Evolutionary conservation across 2,113 vertebrate species (phyloP).

Genomic region (Connochaetes taurinus): DNA sequence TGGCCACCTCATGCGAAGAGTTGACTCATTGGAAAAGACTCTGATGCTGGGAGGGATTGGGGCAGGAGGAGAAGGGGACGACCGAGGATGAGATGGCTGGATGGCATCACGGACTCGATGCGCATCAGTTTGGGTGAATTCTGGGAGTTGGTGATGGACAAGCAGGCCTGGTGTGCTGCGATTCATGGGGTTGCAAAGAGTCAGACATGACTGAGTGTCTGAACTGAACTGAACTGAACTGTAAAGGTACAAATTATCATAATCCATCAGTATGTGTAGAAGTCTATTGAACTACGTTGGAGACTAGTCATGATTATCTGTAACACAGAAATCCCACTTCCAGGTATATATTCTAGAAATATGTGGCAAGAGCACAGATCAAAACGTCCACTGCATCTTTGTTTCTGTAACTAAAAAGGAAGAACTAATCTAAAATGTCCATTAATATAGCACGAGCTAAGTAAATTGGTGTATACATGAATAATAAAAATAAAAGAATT

Average conservation of each 20-base stretch:
- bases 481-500: background rate
- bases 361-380: background rate
- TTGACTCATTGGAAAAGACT: too few relatives aligned
- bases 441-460: background rate
- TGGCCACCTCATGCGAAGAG: too few relatives aligned
- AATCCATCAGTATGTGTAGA: background rate
- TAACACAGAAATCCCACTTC: background rate
- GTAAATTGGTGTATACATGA: background rate
- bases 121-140: too few relatives aligned
- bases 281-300: background rate
- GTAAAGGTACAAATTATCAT: background rate
- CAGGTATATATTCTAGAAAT: background rate
- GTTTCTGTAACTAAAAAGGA: background rate
- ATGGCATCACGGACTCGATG: too few relatives aligned
- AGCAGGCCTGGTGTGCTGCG: fast-evolving
- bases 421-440: background rate
- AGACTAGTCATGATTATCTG: background rate
- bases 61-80: too few relatives aligned
- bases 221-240: too few relatives aligned
- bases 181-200: too few relatives aligned
- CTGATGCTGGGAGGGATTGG: fast-evolving
- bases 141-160: too few relatives aligned
- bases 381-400: background rate
- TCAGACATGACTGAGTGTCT: fast-evolving
- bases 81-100: too few relatives aligned